Evolutionary conservation across 2,113 vertebrate genomes (phyloP).

Genomic region (Ailurus styani): DNA sequence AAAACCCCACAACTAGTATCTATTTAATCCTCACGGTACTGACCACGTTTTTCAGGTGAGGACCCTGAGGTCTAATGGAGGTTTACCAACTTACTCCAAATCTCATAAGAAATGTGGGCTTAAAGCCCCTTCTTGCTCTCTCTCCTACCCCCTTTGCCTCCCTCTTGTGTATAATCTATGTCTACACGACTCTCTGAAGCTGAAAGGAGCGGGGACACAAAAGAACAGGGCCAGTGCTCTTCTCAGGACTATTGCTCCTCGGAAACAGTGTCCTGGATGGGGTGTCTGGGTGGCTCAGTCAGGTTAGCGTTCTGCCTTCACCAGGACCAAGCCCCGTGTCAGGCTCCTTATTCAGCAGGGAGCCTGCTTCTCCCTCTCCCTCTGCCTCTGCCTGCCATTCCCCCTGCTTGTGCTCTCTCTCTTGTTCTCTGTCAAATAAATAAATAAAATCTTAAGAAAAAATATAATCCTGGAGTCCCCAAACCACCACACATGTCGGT

Average conservation of each 20-base stretch:
- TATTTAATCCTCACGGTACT: background rate
- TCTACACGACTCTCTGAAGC: accelerated
- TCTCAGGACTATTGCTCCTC: background rate
- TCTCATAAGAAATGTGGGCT: background rate
- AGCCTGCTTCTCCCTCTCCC: background rate
- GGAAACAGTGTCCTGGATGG: background rate
- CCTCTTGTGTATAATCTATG: background rate
- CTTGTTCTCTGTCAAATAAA: background rate
- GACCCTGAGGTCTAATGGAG: background rate
- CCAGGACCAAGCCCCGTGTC: too few species aligned
- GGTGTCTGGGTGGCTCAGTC: background rate
- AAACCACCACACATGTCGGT: accelerated
- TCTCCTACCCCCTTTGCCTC: accelerated
- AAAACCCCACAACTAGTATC: background rate
- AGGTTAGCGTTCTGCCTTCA: background rate
- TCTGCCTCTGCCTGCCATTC: background rate
- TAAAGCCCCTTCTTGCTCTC: background rate
- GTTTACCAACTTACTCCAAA: background rate
- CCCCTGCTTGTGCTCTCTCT: background rate
- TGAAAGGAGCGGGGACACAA: background rate
- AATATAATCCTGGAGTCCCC: background rate
- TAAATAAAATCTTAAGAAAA: background rate
- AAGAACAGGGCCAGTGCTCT: accelerated
- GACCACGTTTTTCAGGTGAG: background rate
- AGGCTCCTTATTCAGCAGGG: background rate